Evolutionary conservation across 2,113 vertebrate genomes (phyloP), one percentile per base, ranked within the genome.

Genomic region (Sander vitreus): DNA sequence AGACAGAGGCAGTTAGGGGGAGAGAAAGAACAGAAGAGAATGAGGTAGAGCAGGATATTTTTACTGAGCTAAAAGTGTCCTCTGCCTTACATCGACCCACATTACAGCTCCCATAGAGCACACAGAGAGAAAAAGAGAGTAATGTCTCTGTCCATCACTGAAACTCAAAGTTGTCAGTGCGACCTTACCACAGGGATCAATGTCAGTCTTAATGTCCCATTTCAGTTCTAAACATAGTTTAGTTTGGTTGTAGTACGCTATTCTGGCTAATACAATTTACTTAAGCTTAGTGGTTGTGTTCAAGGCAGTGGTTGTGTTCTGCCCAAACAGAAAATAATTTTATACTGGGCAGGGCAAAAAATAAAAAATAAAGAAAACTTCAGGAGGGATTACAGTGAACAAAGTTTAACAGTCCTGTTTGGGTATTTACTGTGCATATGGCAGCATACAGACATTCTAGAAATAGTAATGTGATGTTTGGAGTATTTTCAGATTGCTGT

Each of bases 61-160:
- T 91, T 92, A 91, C 85, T 47, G 80, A 74, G 82, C 91, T 93
- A 93, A 92, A 93, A 90, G 83, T 82, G 89, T 93, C 91, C 85
- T 88, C 89, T 90, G 83, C 87, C 80, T 91, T 84, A 84, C 80
- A 77, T 87, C 88, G 85, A 91, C 89, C 91, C 91, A 93, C 83
- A 93, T 93, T 90, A 81, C 78, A 73, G 91, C 80, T 90, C 90
- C 86, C 85, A 85, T 85, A 1, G 81, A 91, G 86, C 73, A 54
- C 59, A 58, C 48, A 23, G 81, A 75, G 78, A 85, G 80, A 83
- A 58, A 84, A 63, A 80, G 72, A 72, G 78, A 81, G 65, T 60
- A 50, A 69, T 73, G 66, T 81, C 59, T 81, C 75, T 81, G 85
- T 91, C 88, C 81, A 78, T 91, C 88, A 89, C 70, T 48, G 74